A percentile compares a stretch with the other conserved stretches of the same genome.
Evolutionary conservation across 2,113 vertebrate genomes (phyloP).

Genomic region (Mus spicilegus): DNA sequence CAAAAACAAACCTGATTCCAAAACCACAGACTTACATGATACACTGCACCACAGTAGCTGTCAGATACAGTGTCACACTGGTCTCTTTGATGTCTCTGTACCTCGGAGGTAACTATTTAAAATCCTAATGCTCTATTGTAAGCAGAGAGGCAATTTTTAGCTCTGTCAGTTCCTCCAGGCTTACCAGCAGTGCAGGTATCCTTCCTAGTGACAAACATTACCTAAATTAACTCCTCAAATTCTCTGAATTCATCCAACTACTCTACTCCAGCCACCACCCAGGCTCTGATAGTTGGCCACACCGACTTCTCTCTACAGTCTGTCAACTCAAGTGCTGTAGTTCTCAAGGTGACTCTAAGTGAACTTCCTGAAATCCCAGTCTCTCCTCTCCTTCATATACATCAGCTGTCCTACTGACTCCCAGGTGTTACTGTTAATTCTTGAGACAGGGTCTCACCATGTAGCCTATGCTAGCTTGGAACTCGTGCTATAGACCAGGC

Average conservation of each 20-base stretch:
- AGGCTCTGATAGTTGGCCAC: background rate
- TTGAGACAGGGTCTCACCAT: background rate
- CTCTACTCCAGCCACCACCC: background rate
- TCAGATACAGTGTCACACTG: background rate
- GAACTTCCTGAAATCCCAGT: background rate
- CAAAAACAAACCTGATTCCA: background rate
- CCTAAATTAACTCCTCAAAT: slow-evolving; percentile 2
- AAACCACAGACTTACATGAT: background rate
- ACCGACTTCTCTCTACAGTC: background rate
- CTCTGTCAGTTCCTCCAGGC: background rate
- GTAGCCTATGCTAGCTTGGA: background rate
- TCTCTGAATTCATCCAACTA: background rate
- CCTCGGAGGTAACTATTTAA: background rate
- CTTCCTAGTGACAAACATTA: slow-evolving; percentile 14
- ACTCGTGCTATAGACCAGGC: background rate
- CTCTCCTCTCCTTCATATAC: background rate
- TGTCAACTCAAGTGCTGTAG: background rate
- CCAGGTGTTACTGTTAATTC: background rate
- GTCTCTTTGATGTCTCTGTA: background rate
- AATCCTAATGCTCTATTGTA: background rate
- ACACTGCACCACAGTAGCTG: background rate
- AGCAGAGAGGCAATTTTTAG: background rate
- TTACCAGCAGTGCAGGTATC: background rate
- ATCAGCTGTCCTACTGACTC: background rate
- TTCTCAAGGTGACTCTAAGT: background rate